Percentiles rank a stretch among this genome's conserved stretches.
These are phyloP conservation scores for Drosophila baimaii DNA, from an alignment of 1,140 invertebrate genomes.

Conservation along the genomic window DNA sequence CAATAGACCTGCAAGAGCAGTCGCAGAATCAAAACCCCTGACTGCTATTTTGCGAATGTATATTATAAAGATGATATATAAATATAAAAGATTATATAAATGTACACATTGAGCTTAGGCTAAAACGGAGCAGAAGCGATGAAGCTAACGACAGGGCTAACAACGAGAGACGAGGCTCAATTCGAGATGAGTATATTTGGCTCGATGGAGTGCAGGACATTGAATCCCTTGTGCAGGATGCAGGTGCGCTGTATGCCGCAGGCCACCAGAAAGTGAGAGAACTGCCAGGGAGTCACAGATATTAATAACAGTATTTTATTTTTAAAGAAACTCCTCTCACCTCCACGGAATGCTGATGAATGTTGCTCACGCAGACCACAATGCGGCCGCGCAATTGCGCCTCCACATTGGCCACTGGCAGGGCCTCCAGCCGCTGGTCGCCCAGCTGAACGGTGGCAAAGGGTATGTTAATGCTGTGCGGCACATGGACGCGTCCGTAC, in stretches of 20 bases:
- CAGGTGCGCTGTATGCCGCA: conserved; percentile 88
- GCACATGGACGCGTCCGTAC: conserved; percentile 90
- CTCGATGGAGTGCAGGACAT: conserved; percentile 87
- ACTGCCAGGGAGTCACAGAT: conserved; percentile 86
- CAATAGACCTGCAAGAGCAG: no score
- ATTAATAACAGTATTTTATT: no score
- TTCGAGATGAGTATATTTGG: conserved; percentile 86
- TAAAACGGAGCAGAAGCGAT: conserved; percentile 44
- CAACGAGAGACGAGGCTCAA: conserved; percentile 45
- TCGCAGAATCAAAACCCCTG: no score
- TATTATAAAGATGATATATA: conserved; percentile 19
- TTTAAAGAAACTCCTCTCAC: no score
- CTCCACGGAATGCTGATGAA: conserved; percentile 90
- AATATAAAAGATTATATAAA: conserved; percentile 29
- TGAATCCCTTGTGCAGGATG: conserved; percentile 90
- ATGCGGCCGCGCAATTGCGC: conserved; percentile 86
- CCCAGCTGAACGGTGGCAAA: conserved; percentile 90
- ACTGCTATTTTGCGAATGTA: conserved; percentile 9
- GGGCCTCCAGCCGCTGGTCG: conserved; percentile 86
- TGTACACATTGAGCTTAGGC: conserved; percentile 58
- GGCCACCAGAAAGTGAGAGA: conserved; percentile 89
- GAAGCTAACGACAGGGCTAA: conserved; percentile 12
- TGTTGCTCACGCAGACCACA: conserved; percentile 91
- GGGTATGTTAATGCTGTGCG: conserved; percentile 93
- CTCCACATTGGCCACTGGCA: conserved; percentile 87